Evolutionary conservation across 1,140 invertebrate genomes (phyloP), one percentile per base, ranked within the genome.

Genomic region (Bombus confusus): DNA sequence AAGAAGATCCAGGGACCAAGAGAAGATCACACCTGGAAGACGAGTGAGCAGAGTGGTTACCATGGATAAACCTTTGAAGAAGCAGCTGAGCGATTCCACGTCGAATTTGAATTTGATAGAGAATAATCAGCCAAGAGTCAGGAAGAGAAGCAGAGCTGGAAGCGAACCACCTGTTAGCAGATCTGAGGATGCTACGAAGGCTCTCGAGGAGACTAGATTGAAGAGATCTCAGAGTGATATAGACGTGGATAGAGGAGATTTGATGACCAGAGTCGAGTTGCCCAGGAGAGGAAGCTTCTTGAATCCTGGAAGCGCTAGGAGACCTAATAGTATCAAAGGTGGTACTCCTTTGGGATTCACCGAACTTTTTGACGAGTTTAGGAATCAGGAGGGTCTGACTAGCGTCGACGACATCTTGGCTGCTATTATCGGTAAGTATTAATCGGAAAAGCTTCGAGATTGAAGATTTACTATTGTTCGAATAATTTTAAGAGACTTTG

Each of bases 361-460:
- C 83, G 97, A 98, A 94, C 95, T 98, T 76, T 98, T 98, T 93
- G 97, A 97, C 92, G 97, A 98, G 95, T 97, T 98, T 90, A 96
- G 97, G 82, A 96, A 97, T 86, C 97, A 98, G 94, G 98, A 98
- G 94, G 98, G 98, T 87, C 95, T 98, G 41, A 97, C 97, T 91
- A 98, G 97, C 77, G 96, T 98, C 94, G 98, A 98, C 93, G 98
- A 98, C 91, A 98, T 98, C 80, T 96, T 98, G 28, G 97, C 97
- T 88, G 97, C 97, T 87, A 98, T 98, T 90, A 98, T 98, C 85
- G 94, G 95, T 95, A 78, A 77, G 41, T 52, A 80, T 18, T 57
- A 13, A 59, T 25, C 15, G 1, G 22, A 10, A 34, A 68, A 37
- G 34, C 3, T 25, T 22, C 8, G 25, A 68, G 10, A 37, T 37